A percentile compares a stretch with the other conserved stretches of the same genome.
These are phyloP conservation scores for Ophonus ardosiacus DNA, from an alignment of 2,888 invertebrate genomes.

Conservation along the genomic window DNA sequence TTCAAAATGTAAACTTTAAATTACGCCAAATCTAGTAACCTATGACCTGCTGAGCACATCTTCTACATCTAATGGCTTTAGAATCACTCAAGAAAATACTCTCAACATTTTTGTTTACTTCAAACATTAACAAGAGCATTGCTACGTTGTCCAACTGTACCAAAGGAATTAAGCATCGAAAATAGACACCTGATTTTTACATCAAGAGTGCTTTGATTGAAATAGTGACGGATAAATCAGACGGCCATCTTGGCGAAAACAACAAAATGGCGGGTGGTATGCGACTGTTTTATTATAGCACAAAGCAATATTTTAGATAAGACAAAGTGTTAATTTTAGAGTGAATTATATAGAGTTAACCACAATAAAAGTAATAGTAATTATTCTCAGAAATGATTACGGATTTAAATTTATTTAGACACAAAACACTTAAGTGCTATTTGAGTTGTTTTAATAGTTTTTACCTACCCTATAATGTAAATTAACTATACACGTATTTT, in stretches of 20 bases:
- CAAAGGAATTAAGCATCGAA: neutral
- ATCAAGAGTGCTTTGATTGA: conserved; percentile 1
- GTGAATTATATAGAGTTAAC: neutral
- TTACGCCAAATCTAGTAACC: conserved; percentile 13
- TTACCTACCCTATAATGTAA: neutral
- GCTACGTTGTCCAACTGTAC: neutral
- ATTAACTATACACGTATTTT: neutral
- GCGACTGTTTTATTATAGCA: neutral
- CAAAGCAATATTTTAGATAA: neutral
- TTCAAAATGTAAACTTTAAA: neutral
- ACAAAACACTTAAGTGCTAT: neutral
- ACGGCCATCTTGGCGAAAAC: neutral
- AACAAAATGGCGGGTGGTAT: conserved; percentile 9
- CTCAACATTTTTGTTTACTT: neutral
- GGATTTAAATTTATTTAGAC: neutral
- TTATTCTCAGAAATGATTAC: neutral
- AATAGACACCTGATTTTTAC: conserved; percentile 39
- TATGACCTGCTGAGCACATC: conserved; percentile 6
- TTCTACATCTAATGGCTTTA: neutral
- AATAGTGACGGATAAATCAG: conserved; percentile 20
- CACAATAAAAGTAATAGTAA: neutral
- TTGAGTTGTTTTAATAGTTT: neutral
- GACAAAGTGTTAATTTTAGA: neutral
- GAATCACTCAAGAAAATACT: neutral
- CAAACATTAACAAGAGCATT: neutral